A percentile compares a stretch with the other conserved stretches of the same genome.
These are phyloP conservation scores for Tetheella fluctuosa DNA, from an alignment of 2,888 invertebrate genomes.

Conservation along the genomic window DNA sequence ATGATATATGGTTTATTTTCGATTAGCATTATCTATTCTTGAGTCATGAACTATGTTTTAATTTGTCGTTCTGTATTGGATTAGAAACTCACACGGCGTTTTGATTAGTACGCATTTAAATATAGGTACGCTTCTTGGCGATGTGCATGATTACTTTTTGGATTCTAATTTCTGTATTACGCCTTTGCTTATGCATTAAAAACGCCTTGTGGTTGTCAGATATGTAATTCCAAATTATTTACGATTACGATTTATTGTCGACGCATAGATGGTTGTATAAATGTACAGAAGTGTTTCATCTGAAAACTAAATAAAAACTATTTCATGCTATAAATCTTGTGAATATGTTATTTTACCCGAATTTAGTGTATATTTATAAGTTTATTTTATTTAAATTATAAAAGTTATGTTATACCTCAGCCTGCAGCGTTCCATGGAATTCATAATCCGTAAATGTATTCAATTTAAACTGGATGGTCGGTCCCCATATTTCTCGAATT, in stretches of 20 bases:
- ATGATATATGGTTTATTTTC: background rate
- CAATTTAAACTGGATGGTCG: no score
- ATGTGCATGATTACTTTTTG: no score
- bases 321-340: conserved; percentile 8
- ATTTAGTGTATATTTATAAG: background rate
- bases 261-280: background rate
- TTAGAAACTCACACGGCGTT: background rate
- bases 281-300: background rate
- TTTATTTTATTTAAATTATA: background rate
- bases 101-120: background rate
- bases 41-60: background rate
- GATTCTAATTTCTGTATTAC: no score
- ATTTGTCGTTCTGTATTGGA: background rate
- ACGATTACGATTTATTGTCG: background rate
- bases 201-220: background rate
- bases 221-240: background rate
- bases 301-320: background rate
- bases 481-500: no score
- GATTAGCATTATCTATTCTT: background rate
- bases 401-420: no score
- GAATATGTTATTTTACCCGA: background rate
- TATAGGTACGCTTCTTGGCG: background rate
- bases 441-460: no score
- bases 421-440: no score
- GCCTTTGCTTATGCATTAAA: background rate